Evolutionary conservation across 92 coral and sea anemone genomes (phyloP), one percentile per base, ranked within the genome.

Genomic region (Scolanthus callimorphus): DNA sequence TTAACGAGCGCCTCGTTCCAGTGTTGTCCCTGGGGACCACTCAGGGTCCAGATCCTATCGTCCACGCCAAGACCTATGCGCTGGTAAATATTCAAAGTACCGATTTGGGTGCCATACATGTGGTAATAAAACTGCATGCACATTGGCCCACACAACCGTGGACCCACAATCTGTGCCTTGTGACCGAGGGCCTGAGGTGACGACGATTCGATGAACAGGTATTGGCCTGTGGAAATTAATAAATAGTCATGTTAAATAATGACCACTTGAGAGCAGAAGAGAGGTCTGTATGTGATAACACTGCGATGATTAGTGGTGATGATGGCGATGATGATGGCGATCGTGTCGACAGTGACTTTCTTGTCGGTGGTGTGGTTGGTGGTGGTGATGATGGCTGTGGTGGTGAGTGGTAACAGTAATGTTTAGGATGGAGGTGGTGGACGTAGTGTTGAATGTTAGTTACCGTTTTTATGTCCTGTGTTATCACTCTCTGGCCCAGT

Each of bases 1-100:
- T 86, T 80, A 48, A 91, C 66, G 46, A 88, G 57, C 3, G 96
- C 96, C 51, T 91, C 96, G 26, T 74, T 59, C 97, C 97, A 91
- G 23, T 62, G 47, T 29, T 68, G 63, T 1, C 92, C 96, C 48
- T 88, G 88, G 48, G 80, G 48, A 2, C 87, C 86, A 3, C 65
- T 62, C 67, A 44, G 46, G n/a, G 82, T 74, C 97, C 95, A 91
- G 11, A 91, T 57, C 17, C 80, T 73, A 34, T 88, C 90, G 28
- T 86, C 91, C 17, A 52, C 60, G 17, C 54, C 30, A 52, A 79
- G 48, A 4, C 95, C 95, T 39, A 67, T 80, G 28, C 85, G 69
- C 63, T 83, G 73, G 69, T 78, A 83, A 43, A 91, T 73, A 51
- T 65, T 74, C 11, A 91, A 25, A 17, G 41, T 47, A 19, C 95